These are phyloP conservation scores for Cardinalis cardinalis DNA, from an alignment of 2,113 vertebrate species.

Conservation along the genomic window DNA sequence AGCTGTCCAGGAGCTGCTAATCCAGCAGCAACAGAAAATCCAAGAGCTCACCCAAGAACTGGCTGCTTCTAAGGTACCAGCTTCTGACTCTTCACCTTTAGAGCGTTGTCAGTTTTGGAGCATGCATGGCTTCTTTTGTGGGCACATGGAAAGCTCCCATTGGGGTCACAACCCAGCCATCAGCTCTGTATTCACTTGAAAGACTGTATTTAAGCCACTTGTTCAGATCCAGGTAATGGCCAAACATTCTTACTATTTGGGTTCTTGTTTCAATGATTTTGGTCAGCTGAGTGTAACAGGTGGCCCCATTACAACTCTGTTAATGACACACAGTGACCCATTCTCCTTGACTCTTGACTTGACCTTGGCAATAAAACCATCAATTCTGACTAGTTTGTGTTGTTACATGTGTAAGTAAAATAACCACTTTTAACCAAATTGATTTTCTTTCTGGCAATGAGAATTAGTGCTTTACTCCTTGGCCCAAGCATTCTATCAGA, in stretches of 20 bases:
- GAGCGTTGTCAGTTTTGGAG: not conserved
- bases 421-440: not conserved
- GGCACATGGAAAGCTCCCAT: not conserved
- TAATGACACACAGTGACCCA: not conserved
- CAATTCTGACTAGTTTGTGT: not conserved
- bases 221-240: not conserved
- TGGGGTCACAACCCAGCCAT: not conserved
- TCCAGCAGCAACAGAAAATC: slow-evolving; percentile 93
- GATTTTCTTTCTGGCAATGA: not conserved
- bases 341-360: not conserved
- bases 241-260: not conserved
- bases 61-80: slow-evolving; percentile 82
- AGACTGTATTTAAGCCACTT: not conserved
- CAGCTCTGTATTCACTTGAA: not conserved
- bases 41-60: slow-evolving; percentile 92
- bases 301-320: not conserved
- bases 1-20: slow-evolving; percentile 89
- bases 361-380: not conserved
- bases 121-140: not conserved
- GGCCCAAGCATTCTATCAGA: not conserved
- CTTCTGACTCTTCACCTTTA: not conserved
- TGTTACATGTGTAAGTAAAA: not conserved
- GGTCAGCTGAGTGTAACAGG: not conserved
- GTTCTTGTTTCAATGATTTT: not conserved
- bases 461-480: not conserved